Percentiles rank a stretch among this genome's conserved stretches.
phyloP scores from a whole-genome alignment of 2,888 invertebrate genomes.

The Philereme transversata region DNA sequence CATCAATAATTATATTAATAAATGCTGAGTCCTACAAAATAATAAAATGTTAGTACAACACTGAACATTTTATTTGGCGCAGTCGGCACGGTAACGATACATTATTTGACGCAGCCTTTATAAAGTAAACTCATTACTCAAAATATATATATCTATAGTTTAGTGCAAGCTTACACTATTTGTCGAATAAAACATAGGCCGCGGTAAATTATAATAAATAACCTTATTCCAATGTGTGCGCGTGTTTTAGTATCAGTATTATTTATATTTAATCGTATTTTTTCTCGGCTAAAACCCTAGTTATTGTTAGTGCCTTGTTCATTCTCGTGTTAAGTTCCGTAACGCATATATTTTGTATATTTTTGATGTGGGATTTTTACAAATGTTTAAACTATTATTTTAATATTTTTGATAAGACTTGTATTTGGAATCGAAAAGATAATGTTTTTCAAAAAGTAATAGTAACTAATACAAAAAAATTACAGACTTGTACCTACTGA shows the following conservation, averaged over 20 bases:
- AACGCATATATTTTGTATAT: slow-evolving; percentile 45
- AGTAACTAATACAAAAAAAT: not conserved
- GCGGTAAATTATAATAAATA: slow-evolving; percentile 1
- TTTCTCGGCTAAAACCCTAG: slow-evolving; percentile 21
- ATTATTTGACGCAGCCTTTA: slow-evolving; percentile 13
- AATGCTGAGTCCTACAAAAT: too few species aligned
- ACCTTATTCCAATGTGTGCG: slow-evolving; percentile 5
- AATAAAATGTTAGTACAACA: too few species aligned
- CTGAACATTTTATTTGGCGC: slow-evolving; percentile 2
- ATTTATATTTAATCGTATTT: slow-evolving; percentile 24
- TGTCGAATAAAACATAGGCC: slow-evolving; percentile 9
- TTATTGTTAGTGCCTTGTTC: slow-evolving; percentile 38
- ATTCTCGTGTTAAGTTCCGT: slow-evolving; percentile 52
- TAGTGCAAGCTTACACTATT: slow-evolving; percentile 19
- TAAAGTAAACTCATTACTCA: not conserved
- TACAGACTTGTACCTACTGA: not conserved
- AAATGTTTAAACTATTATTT: not conserved
- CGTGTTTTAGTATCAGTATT: slow-evolving; percentile 35
- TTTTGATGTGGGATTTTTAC: slow-evolving; percentile 20
- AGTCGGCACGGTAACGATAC: not conserved
- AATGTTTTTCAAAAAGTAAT: not conserved
- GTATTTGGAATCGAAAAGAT: not conserved
- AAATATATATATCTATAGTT: not conserved
- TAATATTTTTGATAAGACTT: not conserved
- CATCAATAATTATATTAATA: too few species aligned